Conservation (phyloP, 2,888 invertebrate genomes). For the Drosophila monieri region DNA sequence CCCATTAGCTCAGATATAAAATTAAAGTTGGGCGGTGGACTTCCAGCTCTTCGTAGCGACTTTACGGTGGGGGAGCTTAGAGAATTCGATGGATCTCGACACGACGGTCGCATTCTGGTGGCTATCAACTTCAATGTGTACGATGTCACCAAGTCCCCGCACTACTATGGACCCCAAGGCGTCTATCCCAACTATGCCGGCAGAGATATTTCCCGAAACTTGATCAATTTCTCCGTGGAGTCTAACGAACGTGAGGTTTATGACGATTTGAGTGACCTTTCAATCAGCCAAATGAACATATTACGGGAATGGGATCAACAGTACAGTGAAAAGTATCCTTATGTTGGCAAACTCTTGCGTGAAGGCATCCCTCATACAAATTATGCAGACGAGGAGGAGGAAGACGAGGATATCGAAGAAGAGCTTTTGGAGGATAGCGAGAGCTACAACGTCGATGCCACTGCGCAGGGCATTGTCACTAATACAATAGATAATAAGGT, state of each 20-base stretch:
- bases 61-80: slow-evolving; percentile 49
- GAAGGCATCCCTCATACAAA: slow-evolving; percentile 3
- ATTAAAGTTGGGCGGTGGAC: background rate
- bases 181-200: slow-evolving; percentile 57
- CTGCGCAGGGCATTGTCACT: too few species aligned
- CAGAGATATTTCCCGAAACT: slow-evolving; percentile 51
- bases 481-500: too few species aligned
- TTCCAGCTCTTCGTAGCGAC: slow-evolving; percentile 33
- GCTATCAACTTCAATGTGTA: slow-evolving; percentile 57
- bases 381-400: slow-evolving; percentile 8
- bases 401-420: background rate
- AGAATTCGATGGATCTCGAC: slow-evolving; percentile 46
- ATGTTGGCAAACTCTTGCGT: slow-evolving; percentile 34
- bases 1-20: background rate
- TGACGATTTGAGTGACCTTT: slow-evolving; percentile 49
- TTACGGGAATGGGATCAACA: slow-evolving; percentile 50
- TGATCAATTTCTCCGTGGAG: slow-evolving; percentile 47
- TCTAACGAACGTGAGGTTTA: slow-evolving; percentile 13
- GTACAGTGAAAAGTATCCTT: slow-evolving; percentile 43
- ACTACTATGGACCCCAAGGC: slow-evolving; percentile 54
- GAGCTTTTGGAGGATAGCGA: background rate
- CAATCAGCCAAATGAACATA: slow-evolving; percentile 22
- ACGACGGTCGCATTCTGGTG: slow-evolving; percentile 56
- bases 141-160: slow-evolving; percentile 48
- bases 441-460: too few species aligned